phyloP scores from a whole-genome alignment of 2,888 invertebrate genomes.

The Minunthozetes semirufus region DNA sequence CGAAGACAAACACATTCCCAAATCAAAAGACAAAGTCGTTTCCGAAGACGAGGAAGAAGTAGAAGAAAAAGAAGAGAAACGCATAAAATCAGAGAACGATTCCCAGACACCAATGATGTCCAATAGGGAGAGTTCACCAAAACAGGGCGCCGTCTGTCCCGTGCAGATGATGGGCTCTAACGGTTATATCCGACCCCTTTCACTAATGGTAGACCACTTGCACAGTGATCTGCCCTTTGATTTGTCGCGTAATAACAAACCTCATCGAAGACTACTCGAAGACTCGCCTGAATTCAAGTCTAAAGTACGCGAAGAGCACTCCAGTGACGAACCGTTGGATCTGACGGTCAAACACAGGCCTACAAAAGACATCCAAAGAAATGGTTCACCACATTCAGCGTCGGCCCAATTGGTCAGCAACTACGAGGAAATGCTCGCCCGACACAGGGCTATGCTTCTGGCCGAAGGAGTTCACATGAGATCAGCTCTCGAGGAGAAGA shows the following conservation, averaged over 20 bases:
- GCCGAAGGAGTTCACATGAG: neutral
- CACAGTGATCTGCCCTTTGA: constrained; percentile 61
- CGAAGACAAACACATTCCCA: constrained; percentile 26
- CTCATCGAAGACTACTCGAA: constrained; percentile 32
- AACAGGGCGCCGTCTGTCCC: constrained; percentile 42
- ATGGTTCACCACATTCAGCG: neutral
- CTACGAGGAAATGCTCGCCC: constrained; percentile 11
- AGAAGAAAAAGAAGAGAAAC: constrained; percentile 31
- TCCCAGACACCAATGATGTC: constrained; percentile 18
- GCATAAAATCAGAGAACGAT: constrained; percentile 20
- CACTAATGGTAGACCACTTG: constrained; percentile 35
- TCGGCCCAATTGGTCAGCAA: neutral
- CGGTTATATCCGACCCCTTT: constrained; percentile 41
- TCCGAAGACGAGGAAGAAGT: constrained; percentile 26
- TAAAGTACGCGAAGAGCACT: constrained; percentile 41
- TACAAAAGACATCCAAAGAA: neutral
- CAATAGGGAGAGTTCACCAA: constrained; percentile 40
- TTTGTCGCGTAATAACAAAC: constrained; percentile 50
- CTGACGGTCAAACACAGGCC: constrained; percentile 10
- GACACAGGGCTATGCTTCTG: constrained; percentile 6
- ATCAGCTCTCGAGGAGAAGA: constrained; percentile 10
- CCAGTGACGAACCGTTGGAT: constrained; percentile 31
- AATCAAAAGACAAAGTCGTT: no score
- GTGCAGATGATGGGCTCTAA: constrained; percentile 39
- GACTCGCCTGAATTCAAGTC: constrained; percentile 39